Evolutionary conservation across 2,797 vertebrate genomes (phyloP).

Genomic region (Manis pentadactyla): DNA sequence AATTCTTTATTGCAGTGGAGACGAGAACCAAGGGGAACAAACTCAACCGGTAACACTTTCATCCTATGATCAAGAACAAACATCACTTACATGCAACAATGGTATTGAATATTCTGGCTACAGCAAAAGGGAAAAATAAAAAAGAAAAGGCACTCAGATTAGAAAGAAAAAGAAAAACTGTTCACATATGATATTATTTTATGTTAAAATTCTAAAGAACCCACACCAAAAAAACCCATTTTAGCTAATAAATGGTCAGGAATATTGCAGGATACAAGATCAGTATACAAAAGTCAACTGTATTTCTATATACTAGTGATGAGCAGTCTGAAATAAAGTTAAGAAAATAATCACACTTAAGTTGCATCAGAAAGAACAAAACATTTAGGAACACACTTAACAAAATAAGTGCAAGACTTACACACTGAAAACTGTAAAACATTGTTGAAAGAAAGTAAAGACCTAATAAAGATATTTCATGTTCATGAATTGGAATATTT

Average conservation of each 20-base stretch:
- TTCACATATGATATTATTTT: neutral
- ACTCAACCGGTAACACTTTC: neutral
- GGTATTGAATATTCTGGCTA: neutral
- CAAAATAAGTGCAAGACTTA: neutral
- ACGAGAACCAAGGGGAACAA: too few species aligned
- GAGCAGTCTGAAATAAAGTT: slow-evolving; percentile 11
- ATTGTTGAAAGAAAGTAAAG: slow-evolving; percentile 16
- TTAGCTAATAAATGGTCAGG: slow-evolving; percentile 42
- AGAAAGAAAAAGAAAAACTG: neutral
- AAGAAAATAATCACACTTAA: neutral
- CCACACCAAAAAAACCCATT: neutral
- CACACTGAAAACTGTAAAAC: slow-evolving; percentile 9
- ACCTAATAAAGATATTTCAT: neutral
- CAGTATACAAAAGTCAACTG: neutral
- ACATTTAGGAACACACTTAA: neutral
- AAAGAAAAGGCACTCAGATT: neutral
- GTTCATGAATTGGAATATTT: neutral
- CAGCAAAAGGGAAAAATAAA: neutral
- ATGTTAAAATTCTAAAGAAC: neutral
- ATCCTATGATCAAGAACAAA: neutral
- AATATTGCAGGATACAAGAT: neutral
- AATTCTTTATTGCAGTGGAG: too few species aligned
- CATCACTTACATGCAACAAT: neutral
- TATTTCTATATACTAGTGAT: neutral
- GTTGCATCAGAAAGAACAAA: neutral